A percentile compares a stretch with the other conserved stretches of the same genome.
These are phyloP conservation scores for Troides helena DNA, from an alignment of 2,888 invertebrate genomes.

Conservation along the genomic window DNA sequence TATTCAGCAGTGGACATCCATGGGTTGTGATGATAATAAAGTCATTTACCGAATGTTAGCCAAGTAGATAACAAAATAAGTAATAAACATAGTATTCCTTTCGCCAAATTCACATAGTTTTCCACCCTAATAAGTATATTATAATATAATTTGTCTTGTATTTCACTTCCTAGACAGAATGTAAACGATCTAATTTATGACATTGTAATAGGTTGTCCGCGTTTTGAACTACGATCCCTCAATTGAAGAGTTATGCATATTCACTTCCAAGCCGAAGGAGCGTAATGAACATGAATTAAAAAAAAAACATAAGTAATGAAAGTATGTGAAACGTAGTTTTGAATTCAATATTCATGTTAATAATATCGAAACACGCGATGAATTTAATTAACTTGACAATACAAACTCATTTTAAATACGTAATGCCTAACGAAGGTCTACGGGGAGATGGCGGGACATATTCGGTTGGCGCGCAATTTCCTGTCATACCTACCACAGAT, in stretches of 20 bases:
- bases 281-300: background rate
- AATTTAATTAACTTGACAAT: slow-evolving; percentile 18
- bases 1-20: too few relatives aligned
- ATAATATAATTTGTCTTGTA: background rate
- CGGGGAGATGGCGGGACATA: slow-evolving; percentile 19
- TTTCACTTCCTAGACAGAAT: background rate
- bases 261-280: background rate
- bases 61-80: too few relatives aligned
- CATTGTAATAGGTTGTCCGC: background rate
- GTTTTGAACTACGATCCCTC: background rate
- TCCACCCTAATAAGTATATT: background rate
- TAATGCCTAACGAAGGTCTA: slow-evolving; percentile 21
- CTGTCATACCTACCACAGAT: slow-evolving; percentile 27
- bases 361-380: slow-evolving; percentile 6
- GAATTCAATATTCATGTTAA: background rate
- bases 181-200: background rate
- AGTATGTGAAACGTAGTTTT: background rate
- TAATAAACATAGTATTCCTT: too few relatives aligned
- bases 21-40: too few relatives aligned
- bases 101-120: too few relatives aligned
- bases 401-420: slow-evolving; percentile 14
- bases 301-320: too few relatives aligned
- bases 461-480: slow-evolving; percentile 28
- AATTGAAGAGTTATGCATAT: background rate
- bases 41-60: too few relatives aligned